Evolutionary conservation across 64 coral and sea anemone genomes (phyloP).

Genomic region (Dendronephthya gigantea): DNA sequence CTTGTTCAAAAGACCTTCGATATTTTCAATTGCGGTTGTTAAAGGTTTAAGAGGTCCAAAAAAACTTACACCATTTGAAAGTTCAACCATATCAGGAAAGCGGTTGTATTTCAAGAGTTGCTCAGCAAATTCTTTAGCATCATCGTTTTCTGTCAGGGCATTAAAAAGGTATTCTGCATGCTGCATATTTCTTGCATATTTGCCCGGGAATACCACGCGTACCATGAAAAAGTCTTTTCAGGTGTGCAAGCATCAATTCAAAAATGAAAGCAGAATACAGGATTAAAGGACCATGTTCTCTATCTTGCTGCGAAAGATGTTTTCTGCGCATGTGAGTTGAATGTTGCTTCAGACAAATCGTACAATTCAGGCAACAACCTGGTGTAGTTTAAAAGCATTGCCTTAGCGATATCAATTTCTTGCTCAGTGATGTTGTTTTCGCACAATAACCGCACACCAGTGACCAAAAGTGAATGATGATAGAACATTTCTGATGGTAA

Average conservation of each 20-base stretch:
- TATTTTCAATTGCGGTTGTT: not conserved
- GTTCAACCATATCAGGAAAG: not conserved
- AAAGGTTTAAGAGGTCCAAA: not conserved
- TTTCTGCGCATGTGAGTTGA: conserved; percentile 40
- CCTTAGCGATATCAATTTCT: conserved; percentile 26
- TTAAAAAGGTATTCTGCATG: not conserved
- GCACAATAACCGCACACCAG: conserved; percentile 55
- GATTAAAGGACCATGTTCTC: conserved; percentile 25
- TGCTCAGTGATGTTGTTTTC: conserved; percentile 48
- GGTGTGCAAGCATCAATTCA: conserved; percentile 39
- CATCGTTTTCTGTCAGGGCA: not conserved
- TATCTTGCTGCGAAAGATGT: conserved; percentile 38
- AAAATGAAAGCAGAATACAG: conserved; percentile 51
- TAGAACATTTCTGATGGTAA: conserved; percentile 53
- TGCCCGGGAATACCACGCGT: conserved; percentile 34
- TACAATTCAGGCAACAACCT: not conserved
- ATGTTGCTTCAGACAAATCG: conserved; percentile 20
- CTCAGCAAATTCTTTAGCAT: conserved; percentile 14
- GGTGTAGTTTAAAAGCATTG: not conserved
- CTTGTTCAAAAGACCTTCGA: not conserved
- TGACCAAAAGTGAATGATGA: conserved; percentile 53
- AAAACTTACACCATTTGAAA: not conserved
- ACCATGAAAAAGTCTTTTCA: conserved; percentile 42
- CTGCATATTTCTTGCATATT: conserved; percentile 32
- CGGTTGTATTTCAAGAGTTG: not conserved